Evolutionary conservation across 2,888 invertebrate genomes (phyloP).

Genomic region (Spodoptera littoralis): DNA sequence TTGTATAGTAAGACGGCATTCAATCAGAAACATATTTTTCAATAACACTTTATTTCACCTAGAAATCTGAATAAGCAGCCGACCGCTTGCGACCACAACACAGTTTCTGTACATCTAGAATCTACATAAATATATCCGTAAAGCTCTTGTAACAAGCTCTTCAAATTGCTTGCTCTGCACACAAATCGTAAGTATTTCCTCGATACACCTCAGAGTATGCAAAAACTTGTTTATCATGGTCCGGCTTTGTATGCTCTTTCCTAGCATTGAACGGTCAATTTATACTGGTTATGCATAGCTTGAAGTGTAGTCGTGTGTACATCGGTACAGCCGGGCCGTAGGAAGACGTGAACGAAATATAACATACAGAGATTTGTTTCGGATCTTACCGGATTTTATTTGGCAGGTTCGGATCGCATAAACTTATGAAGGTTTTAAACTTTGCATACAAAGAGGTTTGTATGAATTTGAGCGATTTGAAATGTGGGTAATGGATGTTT

Average conservation of each 20-base stretch:
- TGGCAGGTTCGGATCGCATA: constrained; percentile 30
- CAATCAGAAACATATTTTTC: too few relatives aligned
- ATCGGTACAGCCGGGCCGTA: constrained; percentile 8
- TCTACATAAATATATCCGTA: too few relatives aligned
- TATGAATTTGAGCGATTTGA: not conserved
- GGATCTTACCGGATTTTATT: constrained; percentile 39
- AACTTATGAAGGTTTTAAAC: constrained; percentile 25
- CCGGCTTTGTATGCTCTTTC: too few relatives aligned
- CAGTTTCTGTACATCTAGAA: too few relatives aligned
- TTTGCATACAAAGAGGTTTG: constrained; percentile 18
- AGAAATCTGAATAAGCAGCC: too few relatives aligned
- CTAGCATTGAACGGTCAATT: too few relatives aligned
- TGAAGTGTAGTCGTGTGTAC: not conserved
- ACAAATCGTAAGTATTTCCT: constrained; percentile 48
- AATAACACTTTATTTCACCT: too few relatives aligned
- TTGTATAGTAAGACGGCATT: too few relatives aligned
- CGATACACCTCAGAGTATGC: not conserved
- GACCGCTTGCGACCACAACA: too few relatives aligned
- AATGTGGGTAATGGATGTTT: too few relatives aligned
- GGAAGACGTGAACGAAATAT: constrained; percentile 50
- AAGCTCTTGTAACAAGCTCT: constrained; percentile 45
- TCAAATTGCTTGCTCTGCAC: constrained; percentile 48
- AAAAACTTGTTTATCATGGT: too few relatives aligned
- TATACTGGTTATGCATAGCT: too few relatives aligned
- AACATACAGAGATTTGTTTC: constrained; percentile 38